Evolutionary conservation across 2,888 invertebrate genomes (phyloP).

Genomic region (Cacoxenus indagator): DNA sequence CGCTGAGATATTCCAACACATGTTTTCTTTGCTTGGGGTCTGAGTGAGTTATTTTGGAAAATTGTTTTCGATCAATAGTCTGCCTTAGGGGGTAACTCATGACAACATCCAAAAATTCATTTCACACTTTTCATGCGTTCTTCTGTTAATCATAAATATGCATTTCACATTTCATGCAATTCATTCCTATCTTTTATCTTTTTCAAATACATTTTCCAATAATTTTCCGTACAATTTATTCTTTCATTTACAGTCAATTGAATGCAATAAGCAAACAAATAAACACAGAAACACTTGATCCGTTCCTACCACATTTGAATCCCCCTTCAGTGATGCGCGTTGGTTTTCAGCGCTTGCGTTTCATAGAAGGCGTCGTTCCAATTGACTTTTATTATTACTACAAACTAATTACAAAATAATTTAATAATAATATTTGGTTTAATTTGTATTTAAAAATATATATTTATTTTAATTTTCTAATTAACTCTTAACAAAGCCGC

Average conservation of each 20-base stretch:
- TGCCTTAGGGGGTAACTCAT: constrained; percentile 35
- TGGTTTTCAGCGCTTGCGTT: not conserved
- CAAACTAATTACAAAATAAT: not conserved
- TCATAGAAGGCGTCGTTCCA: constrained; percentile 5
- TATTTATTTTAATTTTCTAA: not conserved
- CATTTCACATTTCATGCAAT: constrained; percentile 17
- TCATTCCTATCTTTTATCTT: constrained; percentile 15
- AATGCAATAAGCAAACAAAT: constrained; percentile 34
- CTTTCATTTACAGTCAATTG: constrained; percentile 60
- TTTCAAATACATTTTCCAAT: constrained; percentile 27
- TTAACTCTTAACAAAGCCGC: not conserved
- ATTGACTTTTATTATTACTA: constrained; percentile 32
- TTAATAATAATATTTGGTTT: not conserved
- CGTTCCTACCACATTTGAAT: not conserved
- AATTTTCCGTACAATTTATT: constrained; percentile 45
- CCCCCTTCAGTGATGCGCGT: not conserved
- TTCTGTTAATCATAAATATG: not conserved
- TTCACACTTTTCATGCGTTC: constrained; percentile 24
- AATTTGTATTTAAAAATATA: not conserved
- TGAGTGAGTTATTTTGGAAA: not conserved
- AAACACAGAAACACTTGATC: constrained; percentile 15
- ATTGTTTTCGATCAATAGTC: not conserved
- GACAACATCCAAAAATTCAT: not conserved
- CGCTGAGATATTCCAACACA: constrained; percentile 22
- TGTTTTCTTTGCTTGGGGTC: constrained; percentile 47